phyloP scores from a whole-genome alignment of 2,797 vertebrate species.

The Mallotus villosus region DNA sequence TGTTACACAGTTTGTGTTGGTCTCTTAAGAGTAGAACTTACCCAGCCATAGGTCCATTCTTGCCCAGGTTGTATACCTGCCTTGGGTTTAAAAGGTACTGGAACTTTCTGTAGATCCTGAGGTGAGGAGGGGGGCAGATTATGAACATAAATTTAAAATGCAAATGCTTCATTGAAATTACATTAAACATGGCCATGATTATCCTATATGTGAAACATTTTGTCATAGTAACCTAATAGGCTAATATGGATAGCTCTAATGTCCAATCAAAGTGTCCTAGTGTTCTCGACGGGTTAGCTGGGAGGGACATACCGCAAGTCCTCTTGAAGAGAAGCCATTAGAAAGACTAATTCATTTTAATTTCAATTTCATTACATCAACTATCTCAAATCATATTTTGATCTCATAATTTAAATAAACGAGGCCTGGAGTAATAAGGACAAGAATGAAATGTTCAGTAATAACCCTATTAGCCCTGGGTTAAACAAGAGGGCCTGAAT shows the following conservation, averaged over 20 bases:
- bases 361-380: conserved; percentile 81
- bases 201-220: not conserved
- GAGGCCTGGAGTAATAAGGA: conserved; percentile 70
- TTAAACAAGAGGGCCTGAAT: conserved; percentile 52
- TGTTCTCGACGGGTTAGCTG: conserved; percentile 49
- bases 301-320: conserved; percentile 55
- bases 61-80: conserved; percentile 93
- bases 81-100: conserved; percentile 94
- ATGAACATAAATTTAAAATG: not conserved
- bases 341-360: conserved; percentile 82
- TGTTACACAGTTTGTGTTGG: not conserved
- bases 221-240: not conserved
- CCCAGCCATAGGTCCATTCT: conserved; percentile 92
- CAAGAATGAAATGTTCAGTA: conserved; percentile 77
- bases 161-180: conserved; percentile 6
- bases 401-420: conserved; percentile 80
- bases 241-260: not conserved
- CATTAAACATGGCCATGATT: not conserved
- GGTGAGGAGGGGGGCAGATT: not conserved
- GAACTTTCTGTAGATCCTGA: conserved; percentile 92
- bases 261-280: conserved; percentile 35
- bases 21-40: conserved; percentile 60
- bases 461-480: conserved; percentile 79
- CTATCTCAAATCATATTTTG: conserved; percentile 80
- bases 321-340: conserved; percentile 74